Evolutionary conservation across 2,888 invertebrate genomes (phyloP).

Genomic region (Empis livida): DNA sequence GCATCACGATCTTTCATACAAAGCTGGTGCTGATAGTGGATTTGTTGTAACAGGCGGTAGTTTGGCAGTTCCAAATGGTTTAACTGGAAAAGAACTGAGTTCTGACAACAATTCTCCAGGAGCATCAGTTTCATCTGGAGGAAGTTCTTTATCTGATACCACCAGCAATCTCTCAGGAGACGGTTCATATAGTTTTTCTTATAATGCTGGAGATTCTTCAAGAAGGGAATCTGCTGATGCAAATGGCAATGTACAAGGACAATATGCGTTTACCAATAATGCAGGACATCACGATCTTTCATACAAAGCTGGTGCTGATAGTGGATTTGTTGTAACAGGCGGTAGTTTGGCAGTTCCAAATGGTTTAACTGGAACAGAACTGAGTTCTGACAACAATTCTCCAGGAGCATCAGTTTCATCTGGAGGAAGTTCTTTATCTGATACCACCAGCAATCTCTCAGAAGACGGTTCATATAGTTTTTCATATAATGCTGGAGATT

Average conservation of each 20-base stretch:
- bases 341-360: slow-evolving; percentile 24
- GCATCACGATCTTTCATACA: slow-evolving; percentile 56
- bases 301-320: slow-evolving; percentile 58
- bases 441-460: too few relatives aligned
- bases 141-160: neutral
- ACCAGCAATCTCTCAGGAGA: slow-evolving; percentile 4
- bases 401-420: neutral
- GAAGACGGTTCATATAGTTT: slow-evolving; percentile 18
- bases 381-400: neutral
- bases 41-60: slow-evolving; percentile 38
- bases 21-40: slow-evolving; percentile 59
- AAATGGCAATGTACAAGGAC: slow-evolving; percentile 36
- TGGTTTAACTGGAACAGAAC: neutral
- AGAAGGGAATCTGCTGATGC: slow-evolving; percentile 28
- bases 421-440: neutral
- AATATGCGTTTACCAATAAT: slow-evolving; percentile 56
- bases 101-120: neutral
- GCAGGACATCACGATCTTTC: slow-evolving; percentile 59
- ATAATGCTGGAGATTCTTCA: slow-evolving; percentile 23
- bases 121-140: neutral
- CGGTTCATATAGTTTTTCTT: slow-evolving; percentile 22
- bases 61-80: slow-evolving; percentile 16
- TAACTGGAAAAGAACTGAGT: too few relatives aligned
- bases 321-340: slow-evolving; percentile 43
- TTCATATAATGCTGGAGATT: slow-evolving; percentile 23